Evolutionary conservation across 2,888 invertebrate genomes (phyloP).

Genomic region (Timema podura): DNA sequence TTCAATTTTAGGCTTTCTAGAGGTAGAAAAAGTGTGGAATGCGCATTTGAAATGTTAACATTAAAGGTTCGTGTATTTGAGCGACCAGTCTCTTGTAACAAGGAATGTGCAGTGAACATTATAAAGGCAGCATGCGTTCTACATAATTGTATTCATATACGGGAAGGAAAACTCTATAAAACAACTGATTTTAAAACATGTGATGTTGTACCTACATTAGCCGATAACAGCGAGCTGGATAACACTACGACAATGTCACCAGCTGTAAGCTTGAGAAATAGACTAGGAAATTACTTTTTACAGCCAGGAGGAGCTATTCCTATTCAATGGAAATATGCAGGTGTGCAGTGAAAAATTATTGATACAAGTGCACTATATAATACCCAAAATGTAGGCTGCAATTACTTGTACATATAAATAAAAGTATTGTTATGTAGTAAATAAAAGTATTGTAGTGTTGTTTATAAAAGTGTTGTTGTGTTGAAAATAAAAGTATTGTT

Average conservation of each 20-base stretch:
- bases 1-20: constrained; percentile 25
- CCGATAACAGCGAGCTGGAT: background rate
- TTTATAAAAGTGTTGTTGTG: background rate
- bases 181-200: background rate
- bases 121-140: constrained; percentile 7
- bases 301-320: constrained; percentile 6
- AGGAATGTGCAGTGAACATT: constrained; percentile 1
- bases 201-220: background rate
- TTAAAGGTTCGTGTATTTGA: constrained; percentile 20
- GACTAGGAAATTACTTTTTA: background rate
- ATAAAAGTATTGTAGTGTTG: background rate
- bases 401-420: background rate
- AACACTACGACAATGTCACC: background rate
- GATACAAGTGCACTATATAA: too few relatives aligned
- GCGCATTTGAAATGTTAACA: constrained; percentile 25
- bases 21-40: constrained; percentile 26
- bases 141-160: constrained; percentile 2
- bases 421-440: background rate
- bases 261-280: background rate
- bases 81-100: background rate
- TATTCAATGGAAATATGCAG: background rate
- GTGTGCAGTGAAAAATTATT: background rate
- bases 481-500: background rate
- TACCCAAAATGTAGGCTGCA: too few relatives aligned
- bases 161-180: background rate